These are phyloP conservation scores for Capricornis sumatraensis DNA, from an alignment of 2,113 vertebrate species.

Conservation along the genomic window DNA sequence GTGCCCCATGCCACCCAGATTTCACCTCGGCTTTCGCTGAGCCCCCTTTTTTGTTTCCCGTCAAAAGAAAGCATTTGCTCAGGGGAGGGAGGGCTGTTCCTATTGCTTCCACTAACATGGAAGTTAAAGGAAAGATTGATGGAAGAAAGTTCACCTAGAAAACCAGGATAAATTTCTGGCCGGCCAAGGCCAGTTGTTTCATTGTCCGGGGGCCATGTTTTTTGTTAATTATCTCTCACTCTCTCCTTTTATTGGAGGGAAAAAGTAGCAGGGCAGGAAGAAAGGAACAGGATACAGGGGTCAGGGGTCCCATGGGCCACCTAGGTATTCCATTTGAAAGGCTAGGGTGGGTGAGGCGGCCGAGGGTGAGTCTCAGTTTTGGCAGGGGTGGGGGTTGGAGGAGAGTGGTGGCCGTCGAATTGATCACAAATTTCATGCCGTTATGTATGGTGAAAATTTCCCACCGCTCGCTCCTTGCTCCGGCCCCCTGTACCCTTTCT, in stretches of 20 bases:
- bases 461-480: not conserved
- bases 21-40: slow-evolving; percentile 83
- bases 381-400: not conserved
- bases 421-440: slow-evolving; percentile 5
- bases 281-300: slow-evolving; percentile 97
- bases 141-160: slow-evolving; percentile 96
- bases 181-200: slow-evolving; percentile 90
- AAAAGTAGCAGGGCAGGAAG: slow-evolving; percentile 88
- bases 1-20: slow-evolving; percentile 97
- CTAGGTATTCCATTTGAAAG: slow-evolving; percentile 87
- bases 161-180: slow-evolving; percentile 89
- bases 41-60: slow-evolving; percentile 81
- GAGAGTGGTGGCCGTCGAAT: not conserved
- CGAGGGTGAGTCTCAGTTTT: not conserved
- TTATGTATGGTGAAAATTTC: slow-evolving; percentile 23
- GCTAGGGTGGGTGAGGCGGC: slow-evolving; percentile 54
- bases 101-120: slow-evolving; percentile 88
- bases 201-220: slow-evolving; percentile 89
- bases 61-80: slow-evolving; percentile 87
- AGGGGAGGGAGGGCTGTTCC: slow-evolving; percentile 87
- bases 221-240: slow-evolving; percentile 99
- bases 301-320: slow-evolving; percentile 94
- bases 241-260: slow-evolving; percentile 88
- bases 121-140: slow-evolving; percentile 99
- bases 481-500: not conserved